Conservation (phyloP, 2,888 invertebrate genomes). For the Fragum whitleyi region DNA sequence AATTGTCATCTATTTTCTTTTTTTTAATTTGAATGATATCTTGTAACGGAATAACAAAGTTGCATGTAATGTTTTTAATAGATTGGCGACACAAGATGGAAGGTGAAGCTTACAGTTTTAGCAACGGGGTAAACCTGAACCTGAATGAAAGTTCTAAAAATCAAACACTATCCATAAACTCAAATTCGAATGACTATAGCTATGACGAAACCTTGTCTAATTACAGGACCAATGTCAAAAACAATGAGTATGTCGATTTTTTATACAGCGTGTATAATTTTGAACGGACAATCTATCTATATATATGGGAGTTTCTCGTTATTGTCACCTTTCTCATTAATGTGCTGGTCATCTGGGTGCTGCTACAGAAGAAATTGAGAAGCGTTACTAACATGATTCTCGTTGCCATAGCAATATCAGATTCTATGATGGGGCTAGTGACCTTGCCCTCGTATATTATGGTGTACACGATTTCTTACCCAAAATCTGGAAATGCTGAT, state of each 20-base stretch:
- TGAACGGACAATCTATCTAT: conserved; percentile 49
- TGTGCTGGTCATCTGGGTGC: conserved; percentile 28
- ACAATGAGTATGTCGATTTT: not conserved
- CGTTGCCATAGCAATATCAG: conserved; percentile 49
- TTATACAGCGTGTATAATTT: conserved; percentile 28
- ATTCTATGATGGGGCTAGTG: conserved; percentile 54
- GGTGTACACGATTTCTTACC: conserved; percentile 9
- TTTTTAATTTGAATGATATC: no score
- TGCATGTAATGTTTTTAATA: no score
- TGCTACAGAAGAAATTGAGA: conserved; percentile 48
- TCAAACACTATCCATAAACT: no score
- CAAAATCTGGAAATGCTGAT: not conserved
- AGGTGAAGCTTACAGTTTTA: no score
- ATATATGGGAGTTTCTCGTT: conserved; percentile 10
- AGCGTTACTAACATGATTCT: conserved; percentile 40
- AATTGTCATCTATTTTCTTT: no score
- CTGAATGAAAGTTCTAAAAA: no score
- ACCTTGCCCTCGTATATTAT: conserved; percentile 44
- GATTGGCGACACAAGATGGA: no score
- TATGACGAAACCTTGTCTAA: no score
- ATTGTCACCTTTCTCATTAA: conserved; percentile 41
- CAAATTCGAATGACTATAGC: no score
- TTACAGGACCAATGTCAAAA: no score
- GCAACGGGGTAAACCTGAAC: no score
- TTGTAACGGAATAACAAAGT: no score